Evolutionary conservation across 2,888 invertebrate species (phyloP), one percentile per base, ranked within the genome.

Genomic region (Epirrhoe tristata): DNA sequence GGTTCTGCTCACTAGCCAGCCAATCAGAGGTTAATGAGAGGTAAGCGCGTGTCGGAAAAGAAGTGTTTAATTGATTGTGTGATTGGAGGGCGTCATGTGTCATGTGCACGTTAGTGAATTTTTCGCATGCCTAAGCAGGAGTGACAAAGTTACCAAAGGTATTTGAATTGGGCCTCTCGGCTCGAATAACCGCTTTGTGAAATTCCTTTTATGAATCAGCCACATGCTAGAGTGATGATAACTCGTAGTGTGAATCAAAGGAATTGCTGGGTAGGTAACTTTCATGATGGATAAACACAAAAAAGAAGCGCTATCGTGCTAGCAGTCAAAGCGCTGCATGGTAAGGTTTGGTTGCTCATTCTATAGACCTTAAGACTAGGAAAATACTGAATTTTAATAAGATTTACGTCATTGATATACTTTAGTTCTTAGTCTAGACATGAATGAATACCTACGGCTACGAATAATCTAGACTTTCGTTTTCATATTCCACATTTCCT

Each of bases 401-500:
- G 24, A 2, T 24, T 24, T 24, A 24, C 24, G 3, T 3, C 1
- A 24, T 24, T 24, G 7, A 8, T 8, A 2, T 36, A 2, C 8
- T 8, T 36, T 8, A 8, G 5, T 12, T 43, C 3, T 43, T 43
- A 12, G 4, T 43, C 7, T 36, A 12, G 39, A 43, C 12, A 12
- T 12, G 0, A n/a, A n/a, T n/a, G n/a, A n/a, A 39, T 39, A 12
- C 12, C 39, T 43, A 12, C 12, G 12, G 12, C 39, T 12, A 10
- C 12, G 2, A 12, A 10, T 12, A 12, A 12, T 48, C 39, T 52
- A 55, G 55, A 67, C 64, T 68, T 64, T 68, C 67, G 14, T 67
- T 67, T 67, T 67, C 55, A 62, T 34, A 61, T 57, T 57, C 31
- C 56, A 46, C 54, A 58, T 63, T 67, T 56, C 67, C 54, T 51